Conservation (phyloP, 2,888 invertebrate species). For the Phoronis australis region DNA sequence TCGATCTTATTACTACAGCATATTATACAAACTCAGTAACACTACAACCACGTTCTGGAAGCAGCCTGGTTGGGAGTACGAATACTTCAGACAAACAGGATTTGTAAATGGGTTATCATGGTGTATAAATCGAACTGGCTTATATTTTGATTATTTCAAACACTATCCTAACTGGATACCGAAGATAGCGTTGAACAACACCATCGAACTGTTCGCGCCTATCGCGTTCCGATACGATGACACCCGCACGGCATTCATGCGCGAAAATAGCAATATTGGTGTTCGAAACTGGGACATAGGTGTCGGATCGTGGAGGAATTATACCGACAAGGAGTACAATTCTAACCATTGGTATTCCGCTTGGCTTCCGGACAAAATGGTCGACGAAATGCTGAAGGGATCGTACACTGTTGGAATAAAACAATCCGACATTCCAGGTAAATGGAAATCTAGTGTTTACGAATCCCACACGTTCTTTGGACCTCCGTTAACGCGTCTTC, state of each 20-base stretch:
- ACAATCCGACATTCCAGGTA: conserved; percentile 44
- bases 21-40: conserved; percentile 35
- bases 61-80: conserved; percentile 99
- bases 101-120: conserved; percentile 89
- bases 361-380: conserved; percentile 92
- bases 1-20: conserved; percentile 73
- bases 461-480: conserved; percentile 44
- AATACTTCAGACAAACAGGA: conserved; percentile 87
- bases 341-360: conserved; percentile 89
- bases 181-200: conserved; percentile 88
- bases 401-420: conserved; percentile 44
- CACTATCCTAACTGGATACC: conserved; percentile 91
- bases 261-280: conserved; percentile 91
- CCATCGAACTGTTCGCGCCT: conserved; percentile 89
- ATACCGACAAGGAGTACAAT: conserved; percentile 82
- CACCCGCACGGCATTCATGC: conserved; percentile 73
- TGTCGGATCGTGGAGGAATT: conserved; percentile 76
- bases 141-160: conserved; percentile 89
- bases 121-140: conserved; percentile 73
- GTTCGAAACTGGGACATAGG: conserved; percentile 60
- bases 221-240: conserved; percentile 65
- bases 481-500: conserved; percentile 50
- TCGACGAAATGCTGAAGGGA: conserved; percentile 58
- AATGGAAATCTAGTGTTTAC: conserved; percentile 34
- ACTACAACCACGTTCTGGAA: conserved; percentile 64